These are phyloP conservation scores for Drosophila gaucha DNA, from an alignment of 2,888 invertebrate species.

Conservation along the genomic window DNA sequence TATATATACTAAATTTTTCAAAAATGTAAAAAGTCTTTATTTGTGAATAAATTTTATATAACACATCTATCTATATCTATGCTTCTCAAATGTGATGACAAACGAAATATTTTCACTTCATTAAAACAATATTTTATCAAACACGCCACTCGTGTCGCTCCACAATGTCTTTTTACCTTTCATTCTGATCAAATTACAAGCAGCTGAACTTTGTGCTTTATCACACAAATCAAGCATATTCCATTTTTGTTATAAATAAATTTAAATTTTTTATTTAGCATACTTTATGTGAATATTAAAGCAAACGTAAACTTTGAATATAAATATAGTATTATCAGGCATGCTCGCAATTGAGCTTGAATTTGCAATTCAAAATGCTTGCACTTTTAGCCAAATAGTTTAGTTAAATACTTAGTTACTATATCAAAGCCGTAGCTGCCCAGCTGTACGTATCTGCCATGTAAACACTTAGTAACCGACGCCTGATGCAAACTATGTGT, in stretches of 20 bases:
- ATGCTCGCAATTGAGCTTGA: constrained; percentile 40
- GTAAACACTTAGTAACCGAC: constrained; percentile 49
- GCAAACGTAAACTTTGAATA: not conserved
- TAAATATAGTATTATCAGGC: not conserved
- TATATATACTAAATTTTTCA: no score
- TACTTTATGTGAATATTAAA: not conserved
- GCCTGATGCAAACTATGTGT: constrained; percentile 23
- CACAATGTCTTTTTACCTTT: not conserved
- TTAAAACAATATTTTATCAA: no score
- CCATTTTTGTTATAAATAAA: not conserved
- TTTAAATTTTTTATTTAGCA: not conserved
- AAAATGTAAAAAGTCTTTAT: no score
- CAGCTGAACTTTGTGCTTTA: not conserved
- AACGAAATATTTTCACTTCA: no score
- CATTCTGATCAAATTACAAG: not conserved
- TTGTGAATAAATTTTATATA: no score
- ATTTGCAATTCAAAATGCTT: constrained; percentile 23
- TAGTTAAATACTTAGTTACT: constrained; percentile 44
- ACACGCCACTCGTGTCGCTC: not conserved
- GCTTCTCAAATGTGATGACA: no score
- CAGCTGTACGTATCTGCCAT: constrained; percentile 23
- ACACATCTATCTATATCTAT: no score
- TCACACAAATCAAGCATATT: not conserved
- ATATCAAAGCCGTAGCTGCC: constrained; percentile 32
- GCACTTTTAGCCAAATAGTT: constrained; percentile 44